Percentiles rank a stretch among this genome's conserved stretches.
Evolutionary conservation across 2,113 vertebrate genomes (phyloP).

Genomic region (Hippocampus mohnikei): DNA sequence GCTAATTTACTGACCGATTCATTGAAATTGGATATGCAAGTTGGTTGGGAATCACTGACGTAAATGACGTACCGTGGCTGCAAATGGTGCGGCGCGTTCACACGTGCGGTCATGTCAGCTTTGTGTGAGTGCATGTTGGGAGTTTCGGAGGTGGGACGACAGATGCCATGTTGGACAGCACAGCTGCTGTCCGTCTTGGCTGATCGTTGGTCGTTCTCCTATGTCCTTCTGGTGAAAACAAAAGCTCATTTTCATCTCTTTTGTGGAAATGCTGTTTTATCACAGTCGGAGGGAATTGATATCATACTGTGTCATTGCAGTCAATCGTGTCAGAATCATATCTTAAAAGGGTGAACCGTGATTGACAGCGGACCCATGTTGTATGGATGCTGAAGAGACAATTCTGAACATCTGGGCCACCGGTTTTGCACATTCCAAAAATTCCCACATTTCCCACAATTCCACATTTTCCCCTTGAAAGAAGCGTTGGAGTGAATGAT

Average conservation of each 20-base stretch:
- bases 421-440: background rate
- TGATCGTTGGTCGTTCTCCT: conserved; percentile 4
- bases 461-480: background rate
- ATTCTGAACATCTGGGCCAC: background rate
- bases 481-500: background rate
- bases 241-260: too few species aligned
- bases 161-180: conserved; percentile 71
- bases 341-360: too few species aligned
- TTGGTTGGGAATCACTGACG: background rate
- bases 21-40: too few species aligned
- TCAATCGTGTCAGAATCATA: too few species aligned
- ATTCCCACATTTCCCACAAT: background rate
- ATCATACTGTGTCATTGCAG: too few species aligned
- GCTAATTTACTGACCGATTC: too few species aligned
- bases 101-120: background rate
- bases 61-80: conserved; percentile 50
- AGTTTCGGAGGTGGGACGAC: conserved; percentile 31
- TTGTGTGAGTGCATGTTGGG: conserved; percentile 14
- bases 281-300: too few species aligned
- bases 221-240: background rate
- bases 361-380: background rate
- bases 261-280: background rate
- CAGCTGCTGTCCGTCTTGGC: conserved; percentile 54
- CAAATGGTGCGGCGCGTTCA: conserved; percentile 25
- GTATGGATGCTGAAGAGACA: background rate